phyloP scores from a whole-genome alignment of 2,113 vertebrate genomes.

The Crocuta crocuta region DNA sequence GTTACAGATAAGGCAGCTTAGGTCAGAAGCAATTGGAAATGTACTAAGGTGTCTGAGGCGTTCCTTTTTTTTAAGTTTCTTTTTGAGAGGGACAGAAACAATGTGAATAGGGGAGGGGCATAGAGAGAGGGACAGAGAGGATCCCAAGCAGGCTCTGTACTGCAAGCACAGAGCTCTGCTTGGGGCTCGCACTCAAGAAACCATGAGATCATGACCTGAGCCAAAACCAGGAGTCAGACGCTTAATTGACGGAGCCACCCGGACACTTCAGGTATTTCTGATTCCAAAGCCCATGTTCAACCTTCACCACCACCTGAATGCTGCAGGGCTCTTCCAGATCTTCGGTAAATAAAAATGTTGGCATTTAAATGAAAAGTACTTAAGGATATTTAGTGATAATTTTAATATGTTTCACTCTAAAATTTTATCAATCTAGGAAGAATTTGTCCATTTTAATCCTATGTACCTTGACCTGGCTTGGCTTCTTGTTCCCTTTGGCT shows the following conservation, averaged over 20 bases:
- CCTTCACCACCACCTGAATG: neutral
- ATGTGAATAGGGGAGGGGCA: too few species aligned
- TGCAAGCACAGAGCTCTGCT: too few species aligned
- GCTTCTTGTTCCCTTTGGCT: neutral
- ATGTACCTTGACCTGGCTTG: neutral
- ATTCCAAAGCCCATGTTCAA: neutral
- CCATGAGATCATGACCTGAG: too few species aligned
- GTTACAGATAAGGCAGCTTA: neutral
- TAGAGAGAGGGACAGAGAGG: too few species aligned
- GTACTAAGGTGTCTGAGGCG: neutral
- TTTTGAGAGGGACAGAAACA: too few species aligned
- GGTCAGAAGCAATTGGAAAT: neutral
- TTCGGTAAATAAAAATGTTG: constrained; percentile 30
- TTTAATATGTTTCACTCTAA: neutral
- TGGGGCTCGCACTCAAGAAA: too few species aligned
- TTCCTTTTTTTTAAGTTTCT: too few species aligned
- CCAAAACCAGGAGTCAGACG: too few species aligned
- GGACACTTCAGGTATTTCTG: neutral
- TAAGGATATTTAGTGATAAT: neutral
- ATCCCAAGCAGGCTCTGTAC: too few species aligned
- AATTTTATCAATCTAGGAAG: constrained; percentile 1
- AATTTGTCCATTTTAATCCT: constrained; percentile 47
- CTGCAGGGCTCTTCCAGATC: neutral
- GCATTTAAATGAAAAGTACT: constrained; percentile 20
- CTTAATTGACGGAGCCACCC: too few species aligned